phyloP scores from a whole-genome alignment of 2,797 vertebrate species.

The Botia kubotai region DNA sequence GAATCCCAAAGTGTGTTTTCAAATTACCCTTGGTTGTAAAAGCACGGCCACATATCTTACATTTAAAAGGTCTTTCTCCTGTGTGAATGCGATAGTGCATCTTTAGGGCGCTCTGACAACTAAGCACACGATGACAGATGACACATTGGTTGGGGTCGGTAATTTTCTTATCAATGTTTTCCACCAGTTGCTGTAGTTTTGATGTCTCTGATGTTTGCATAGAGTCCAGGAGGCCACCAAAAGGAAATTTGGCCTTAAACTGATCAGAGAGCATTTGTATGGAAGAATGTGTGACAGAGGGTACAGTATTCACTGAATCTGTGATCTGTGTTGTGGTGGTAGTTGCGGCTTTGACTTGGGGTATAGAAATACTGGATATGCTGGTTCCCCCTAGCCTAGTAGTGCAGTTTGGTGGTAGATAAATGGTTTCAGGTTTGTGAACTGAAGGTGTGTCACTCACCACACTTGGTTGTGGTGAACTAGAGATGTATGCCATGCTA shows the following conservation, averaged over 20 bases:
- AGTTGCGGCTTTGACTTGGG: conserved; percentile 79
- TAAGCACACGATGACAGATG: conserved; percentile 98
- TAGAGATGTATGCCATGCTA: conserved; percentile 76
- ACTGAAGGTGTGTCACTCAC: conserved; percentile 75
- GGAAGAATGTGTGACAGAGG: conserved; percentile 84
- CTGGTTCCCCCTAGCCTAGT: conserved; percentile 59
- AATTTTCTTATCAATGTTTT: conserved; percentile 99
- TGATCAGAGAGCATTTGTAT: conserved; percentile 90
- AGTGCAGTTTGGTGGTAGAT: conserved; percentile 81
- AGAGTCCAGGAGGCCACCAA: conserved; percentile 97
- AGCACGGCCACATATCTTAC: conserved; percentile 98
- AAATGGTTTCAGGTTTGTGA: conserved; percentile 85
- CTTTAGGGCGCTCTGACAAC: conserved; percentile 99
- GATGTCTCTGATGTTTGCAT: conserved; percentile 99
- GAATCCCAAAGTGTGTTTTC: conserved; percentile 99
- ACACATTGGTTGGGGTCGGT: conserved; percentile 98
- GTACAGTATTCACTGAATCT: conserved; percentile 76
- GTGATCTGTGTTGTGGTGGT: conserved; percentile 73
- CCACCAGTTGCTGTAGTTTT: conserved; percentile 97
- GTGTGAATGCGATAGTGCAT: conserved; percentile 99
- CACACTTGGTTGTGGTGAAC: conserved; percentile 83
- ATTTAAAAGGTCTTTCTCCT: conserved; percentile 98
- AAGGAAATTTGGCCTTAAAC: conserved; percentile 97
- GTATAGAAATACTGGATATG: conserved; percentile 72
- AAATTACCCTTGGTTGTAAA: conserved; percentile 99